A percentile compares a stretch with the other conserved stretches of the same genome.
These are phyloP conservation scores for Cephus pygmeus DNA, from an alignment of 2,888 invertebrate species.

Conservation along the genomic window DNA sequence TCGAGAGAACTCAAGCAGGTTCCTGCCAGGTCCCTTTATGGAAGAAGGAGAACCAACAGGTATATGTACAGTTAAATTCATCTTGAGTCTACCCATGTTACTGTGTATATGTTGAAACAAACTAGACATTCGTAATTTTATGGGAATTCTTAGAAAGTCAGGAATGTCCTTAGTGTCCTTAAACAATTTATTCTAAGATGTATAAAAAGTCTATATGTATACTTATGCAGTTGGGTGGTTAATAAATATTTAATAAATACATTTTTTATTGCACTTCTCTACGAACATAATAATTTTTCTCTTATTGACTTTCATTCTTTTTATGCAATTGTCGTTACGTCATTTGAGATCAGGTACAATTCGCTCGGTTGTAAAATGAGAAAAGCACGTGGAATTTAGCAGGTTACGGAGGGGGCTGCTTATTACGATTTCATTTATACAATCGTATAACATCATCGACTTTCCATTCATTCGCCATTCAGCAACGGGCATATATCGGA, in stretches of 20 bases:
- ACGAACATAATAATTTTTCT: neutral
- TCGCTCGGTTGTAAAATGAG: neutral
- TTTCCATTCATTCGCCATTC: slow-evolving; percentile 8
- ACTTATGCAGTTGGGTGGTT: neutral
- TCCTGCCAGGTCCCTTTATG: slow-evolving; percentile 48
- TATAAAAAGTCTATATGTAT: neutral
- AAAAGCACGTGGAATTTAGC: neutral
- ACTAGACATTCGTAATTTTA: neutral
- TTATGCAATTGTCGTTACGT: slow-evolving; percentile 16
- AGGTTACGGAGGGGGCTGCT: neutral
- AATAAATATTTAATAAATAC: neutral
- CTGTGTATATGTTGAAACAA: neutral
- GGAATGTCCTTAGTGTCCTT: neutral
- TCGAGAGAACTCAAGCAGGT: slow-evolving; percentile 47
- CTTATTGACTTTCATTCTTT: slow-evolving; percentile 33
- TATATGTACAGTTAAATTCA: slow-evolving; percentile 9
- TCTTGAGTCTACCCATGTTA: neutral
- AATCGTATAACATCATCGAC: neutral
- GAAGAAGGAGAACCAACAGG: slow-evolving; percentile 38
- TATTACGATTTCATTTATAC: neutral
- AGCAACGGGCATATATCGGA: neutral
- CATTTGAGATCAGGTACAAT: slow-evolving; percentile 14
- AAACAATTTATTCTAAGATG: neutral
- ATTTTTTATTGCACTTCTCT: neutral
- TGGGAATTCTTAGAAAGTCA: neutral